phyloP scores from a whole-genome alignment of 64 coral and sea anemone genomes.

The Montipora sp. region DNA sequence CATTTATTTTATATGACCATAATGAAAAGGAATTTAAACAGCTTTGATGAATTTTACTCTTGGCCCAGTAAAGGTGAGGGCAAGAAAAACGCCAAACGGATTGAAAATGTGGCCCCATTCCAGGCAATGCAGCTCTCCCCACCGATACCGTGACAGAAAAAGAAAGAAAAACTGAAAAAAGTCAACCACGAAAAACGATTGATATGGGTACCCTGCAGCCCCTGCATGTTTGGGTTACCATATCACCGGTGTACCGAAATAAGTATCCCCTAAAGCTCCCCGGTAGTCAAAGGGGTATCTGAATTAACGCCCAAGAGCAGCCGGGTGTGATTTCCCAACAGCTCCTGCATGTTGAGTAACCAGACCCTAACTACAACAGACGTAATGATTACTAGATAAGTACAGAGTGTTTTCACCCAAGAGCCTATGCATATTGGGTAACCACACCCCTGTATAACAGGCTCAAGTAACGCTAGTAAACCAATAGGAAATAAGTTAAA shows the following conservation, averaged over 20 bases:
- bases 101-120: not conserved
- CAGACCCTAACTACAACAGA: not conserved
- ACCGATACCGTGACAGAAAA: not conserved
- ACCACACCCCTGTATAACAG: not conserved
- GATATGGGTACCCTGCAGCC: not conserved
- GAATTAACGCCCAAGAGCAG: not conserved
- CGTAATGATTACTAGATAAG: not conserved
- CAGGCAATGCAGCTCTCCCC: not conserved
- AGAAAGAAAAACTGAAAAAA: not conserved
- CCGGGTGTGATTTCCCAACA: not conserved
- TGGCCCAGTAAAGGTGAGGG: slow-evolving; percentile 1
- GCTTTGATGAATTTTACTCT: slow-evolving; percentile 8
- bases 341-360: not conserved
- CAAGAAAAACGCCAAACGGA: not conserved
- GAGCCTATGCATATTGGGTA: not conserved
- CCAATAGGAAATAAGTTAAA: not conserved
- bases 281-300: not conserved
- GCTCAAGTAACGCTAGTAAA: not conserved
- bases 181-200: not conserved
- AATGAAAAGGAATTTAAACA: not conserved
- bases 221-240: not conserved
- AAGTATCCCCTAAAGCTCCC: not conserved
- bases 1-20: not conserved
- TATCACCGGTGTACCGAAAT: not conserved
- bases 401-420: not conserved